Evolutionary conservation across 2,113 vertebrate genomes (phyloP), one percentile per base, ranked within the genome.

Genomic region (Accipiter virgatus): DNA sequence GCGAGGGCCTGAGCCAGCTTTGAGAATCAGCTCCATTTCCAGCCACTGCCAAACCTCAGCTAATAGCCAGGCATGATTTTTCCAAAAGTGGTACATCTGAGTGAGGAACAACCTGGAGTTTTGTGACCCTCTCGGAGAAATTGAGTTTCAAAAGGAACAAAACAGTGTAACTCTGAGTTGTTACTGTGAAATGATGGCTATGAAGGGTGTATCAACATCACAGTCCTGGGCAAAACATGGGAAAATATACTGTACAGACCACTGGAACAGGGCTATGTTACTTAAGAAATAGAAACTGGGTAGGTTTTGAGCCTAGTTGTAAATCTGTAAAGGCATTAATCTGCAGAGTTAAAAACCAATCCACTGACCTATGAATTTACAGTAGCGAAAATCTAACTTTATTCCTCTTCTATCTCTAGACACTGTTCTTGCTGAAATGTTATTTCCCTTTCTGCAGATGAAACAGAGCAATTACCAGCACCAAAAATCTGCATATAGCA

Each of bases 151-250:
- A 45, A 53, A 84, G 42, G 68, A 78, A 34, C 9, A 71, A 32
- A 55, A 13, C 0, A 2, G 22, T 1, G 0, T 7, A 48, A 21
- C 38, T 42, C 0, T 0, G 87, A 86, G 73, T 2, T 6, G 3
- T 16, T 5, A 5, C 6, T 22, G 55, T 50, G 88, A 82, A 74
- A 75, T 6, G 22, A 58, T 42, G 40, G 61, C 19, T 45, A 45
- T 4, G 68, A 68, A 82, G 82, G 17, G 52, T 1, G 4, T 42
- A 9, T 11, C 16, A 40, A 34, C 31, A 32, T 7, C 52, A 15
- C 21, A 25, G 50, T 42, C 45, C 16, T 13, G 19, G 73, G 40
- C 10, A 82, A 77, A 88, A 77, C 48, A 47, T 2, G 4, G 59
- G 77, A 66, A 42, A 71, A 74, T 58, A 48, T 1, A 36, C 6